Evolutionary conservation across 2,888 invertebrate species (phyloP).

Genomic region (Pollenia angustigena): DNA sequence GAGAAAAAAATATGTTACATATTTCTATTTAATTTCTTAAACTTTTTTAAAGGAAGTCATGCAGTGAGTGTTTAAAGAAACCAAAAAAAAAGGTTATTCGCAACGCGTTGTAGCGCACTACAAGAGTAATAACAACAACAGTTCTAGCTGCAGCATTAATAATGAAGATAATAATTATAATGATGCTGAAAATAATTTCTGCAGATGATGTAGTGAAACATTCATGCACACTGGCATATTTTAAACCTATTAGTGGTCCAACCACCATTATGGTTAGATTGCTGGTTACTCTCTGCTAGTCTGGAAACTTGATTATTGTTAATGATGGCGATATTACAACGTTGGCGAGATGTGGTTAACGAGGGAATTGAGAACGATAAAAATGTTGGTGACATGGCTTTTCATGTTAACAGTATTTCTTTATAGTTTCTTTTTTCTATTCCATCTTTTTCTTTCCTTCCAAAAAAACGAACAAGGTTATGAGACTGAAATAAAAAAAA

Average conservation of each 20-base stretch:
- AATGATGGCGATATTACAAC: constrained; percentile 29
- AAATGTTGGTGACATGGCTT: constrained; percentile 45
- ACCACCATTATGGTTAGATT: constrained; percentile 5
- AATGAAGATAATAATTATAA: constrained; percentile 65
- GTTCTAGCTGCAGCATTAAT: neutral
- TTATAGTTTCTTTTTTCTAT: neutral
- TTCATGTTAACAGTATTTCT: constrained; percentile 3
- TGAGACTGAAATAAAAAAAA: neutral
- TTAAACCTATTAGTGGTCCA: constrained; percentile 1
- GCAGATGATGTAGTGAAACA: constrained; percentile 11
- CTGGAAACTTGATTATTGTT: constrained; percentile 35
- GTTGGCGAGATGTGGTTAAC: constrained; percentile 3
- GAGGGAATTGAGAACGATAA: constrained; percentile 35
- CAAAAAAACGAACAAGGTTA: neutral
- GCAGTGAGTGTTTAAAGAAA: neutral
- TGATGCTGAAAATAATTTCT: constrained; percentile 50
- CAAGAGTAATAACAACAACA: constrained; percentile 16
- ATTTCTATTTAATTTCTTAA: neutral
- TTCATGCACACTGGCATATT: neutral
- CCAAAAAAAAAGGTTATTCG: constrained; percentile 22
- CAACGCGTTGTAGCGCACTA: constrained; percentile 41
- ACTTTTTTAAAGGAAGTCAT: constrained; percentile 31
- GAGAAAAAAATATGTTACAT: neutral
- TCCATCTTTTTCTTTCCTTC: neutral
- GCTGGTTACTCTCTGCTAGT: neutral